Conservation (phyloP, 2,888 invertebrate species). For the Sarcophaga rosellei region DNA sequence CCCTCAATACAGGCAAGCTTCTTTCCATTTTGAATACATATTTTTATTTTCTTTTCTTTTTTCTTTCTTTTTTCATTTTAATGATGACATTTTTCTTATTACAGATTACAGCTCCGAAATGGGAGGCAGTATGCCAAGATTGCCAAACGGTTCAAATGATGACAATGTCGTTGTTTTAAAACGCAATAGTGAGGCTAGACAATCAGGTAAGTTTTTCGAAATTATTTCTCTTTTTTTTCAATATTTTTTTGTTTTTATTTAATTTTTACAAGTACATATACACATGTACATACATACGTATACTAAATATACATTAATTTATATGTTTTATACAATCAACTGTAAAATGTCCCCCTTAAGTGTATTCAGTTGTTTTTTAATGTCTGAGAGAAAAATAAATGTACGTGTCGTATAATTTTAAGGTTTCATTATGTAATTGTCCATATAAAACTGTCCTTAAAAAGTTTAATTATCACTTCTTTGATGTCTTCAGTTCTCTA, state of each 20-base stretch:
- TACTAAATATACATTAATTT: not conserved
- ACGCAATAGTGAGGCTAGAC: constrained; percentile 78
- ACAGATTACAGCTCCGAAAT: constrained; percentile 68
- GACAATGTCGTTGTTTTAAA: constrained; percentile 76
- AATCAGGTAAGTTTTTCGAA: constrained; percentile 75
- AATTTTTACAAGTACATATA: not conserved
- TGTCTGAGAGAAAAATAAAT: not conserved
- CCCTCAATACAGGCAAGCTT: constrained; percentile 76
- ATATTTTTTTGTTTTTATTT: not conserved
- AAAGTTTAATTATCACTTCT: no score
- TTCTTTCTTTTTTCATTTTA: not conserved
- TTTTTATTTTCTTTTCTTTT: not conserved
- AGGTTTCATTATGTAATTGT: no score
- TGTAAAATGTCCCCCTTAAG: constrained; percentile 41
- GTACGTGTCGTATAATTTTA: no score
- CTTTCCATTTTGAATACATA: not conserved
- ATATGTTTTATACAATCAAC: constrained; percentile 10
- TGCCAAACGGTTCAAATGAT: constrained; percentile 78
- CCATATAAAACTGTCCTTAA: no score
- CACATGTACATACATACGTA: not conserved
- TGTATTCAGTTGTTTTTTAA: constrained; percentile 26
- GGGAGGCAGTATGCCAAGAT: constrained; percentile 73
- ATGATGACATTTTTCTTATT: not conserved
- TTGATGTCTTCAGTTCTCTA: no score
- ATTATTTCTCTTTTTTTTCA: not conserved